Base-by-base conservation (phyloP, 2,888 invertebrate species). In the Thera britannica region DNA sequence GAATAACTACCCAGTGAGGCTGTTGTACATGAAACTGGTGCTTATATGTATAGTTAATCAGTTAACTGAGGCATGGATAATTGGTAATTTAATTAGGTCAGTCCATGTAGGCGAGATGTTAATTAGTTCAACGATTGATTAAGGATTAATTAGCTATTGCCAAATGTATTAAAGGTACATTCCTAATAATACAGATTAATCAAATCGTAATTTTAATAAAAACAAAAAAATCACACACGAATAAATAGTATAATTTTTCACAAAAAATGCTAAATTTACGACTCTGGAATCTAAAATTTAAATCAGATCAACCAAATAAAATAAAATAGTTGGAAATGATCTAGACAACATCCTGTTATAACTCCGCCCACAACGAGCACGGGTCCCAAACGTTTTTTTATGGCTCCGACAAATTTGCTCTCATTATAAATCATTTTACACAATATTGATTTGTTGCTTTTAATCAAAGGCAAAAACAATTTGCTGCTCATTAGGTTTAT, bases 301-400 rank as follows among this genome's bases (percentile, higher is more conserved):
- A 62, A 48, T 48, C 36, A 62, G 62, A 62, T 12, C 48, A 55
- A 35, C 58, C 41, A 58, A 63, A 58, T 58, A 52, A 58, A 58
- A 58, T 51, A 52, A 54, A 54, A 56, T 38, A 49, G 46, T 46
- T 11, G n/a, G 41, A 38, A 38, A 38, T 11, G 38, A 54, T 34
- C 6, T 44, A 57, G 7, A 52, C 44, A 6, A 64, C 68, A 68
- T 68, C 64, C 68, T 68, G 64, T 60, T 68, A 38, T 11, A 38
- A 52, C 34, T 62, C 62, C 68, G 57, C 64, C 64, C 60, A 68
- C 64, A 48, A 8, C 9, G 9, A 8, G 46, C 38, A 41, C 58
- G 23, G 57, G 12, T 11, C 38, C 9, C n/a, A n/a, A 59, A 58
- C 34, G 48, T 49, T 36, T 36, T 12, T 23, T 35, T 54, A 60